Percentiles rank a stretch among this genome's conserved stretches.
Evolutionary conservation across 2,888 invertebrate genomes (phyloP).

Genomic region (Drosophila pseudotalamancana): DNA sequence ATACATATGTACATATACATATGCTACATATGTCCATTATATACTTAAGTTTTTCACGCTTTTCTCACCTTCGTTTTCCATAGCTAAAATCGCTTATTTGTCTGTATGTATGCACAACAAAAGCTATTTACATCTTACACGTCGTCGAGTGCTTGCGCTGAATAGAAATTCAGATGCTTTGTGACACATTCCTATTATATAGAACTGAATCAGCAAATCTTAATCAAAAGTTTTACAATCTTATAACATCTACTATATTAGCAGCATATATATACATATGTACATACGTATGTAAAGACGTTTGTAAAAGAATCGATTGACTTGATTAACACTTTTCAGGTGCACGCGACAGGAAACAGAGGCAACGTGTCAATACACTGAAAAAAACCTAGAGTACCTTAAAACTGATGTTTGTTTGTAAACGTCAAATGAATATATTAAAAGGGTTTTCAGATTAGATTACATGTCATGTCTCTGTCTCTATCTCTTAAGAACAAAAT

Average conservation of each 20-base stretch:
- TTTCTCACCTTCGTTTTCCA: conserved; percentile 41
- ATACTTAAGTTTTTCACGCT: conserved; percentile 2
- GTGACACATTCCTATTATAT: conserved; percentile 24
- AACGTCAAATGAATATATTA: neutral
- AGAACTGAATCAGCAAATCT: neutral
- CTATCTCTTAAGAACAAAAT: neutral
- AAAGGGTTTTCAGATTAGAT: neutral
- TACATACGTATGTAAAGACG: neutral
- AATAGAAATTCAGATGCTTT: conserved; percentile 18
- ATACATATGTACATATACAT: neutral
- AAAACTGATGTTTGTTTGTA: no score
- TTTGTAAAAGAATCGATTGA: conserved; percentile 53
- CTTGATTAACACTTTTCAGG: conserved; percentile 48
- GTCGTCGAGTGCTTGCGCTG: conserved; percentile 18
- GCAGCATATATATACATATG: neutral
- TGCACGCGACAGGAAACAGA: conserved; percentile 26
- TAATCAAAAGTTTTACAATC: conserved; percentile 29
- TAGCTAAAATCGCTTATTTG: conserved; percentile 4
- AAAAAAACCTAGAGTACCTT: neutral
- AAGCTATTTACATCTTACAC: conserved; percentile 44
- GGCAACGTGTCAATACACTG: conserved; percentile 27
- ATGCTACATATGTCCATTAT: neutral
- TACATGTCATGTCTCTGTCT: neutral
- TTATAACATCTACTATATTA: conserved; percentile 40
- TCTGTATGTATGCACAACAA: conserved; percentile 15